A percentile compares a stretch with the other conserved stretches of the same genome.
Evolutionary conservation across 2,113 vertebrate genomes (phyloP).

Genomic region (Ariopsis seemanni): DNA sequence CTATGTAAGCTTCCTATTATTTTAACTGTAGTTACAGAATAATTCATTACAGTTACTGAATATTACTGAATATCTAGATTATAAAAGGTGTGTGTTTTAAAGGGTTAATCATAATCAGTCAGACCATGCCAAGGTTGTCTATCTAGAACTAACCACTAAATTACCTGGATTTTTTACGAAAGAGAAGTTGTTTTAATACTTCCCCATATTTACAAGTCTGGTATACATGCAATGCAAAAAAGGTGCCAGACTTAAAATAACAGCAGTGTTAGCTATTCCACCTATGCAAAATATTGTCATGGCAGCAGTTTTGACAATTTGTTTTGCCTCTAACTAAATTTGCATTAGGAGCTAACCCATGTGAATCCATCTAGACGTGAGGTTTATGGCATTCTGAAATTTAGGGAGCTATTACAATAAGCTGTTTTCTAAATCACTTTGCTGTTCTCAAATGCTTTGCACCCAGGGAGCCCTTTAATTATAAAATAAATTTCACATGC

Average conservation of each 20-base stretch:
- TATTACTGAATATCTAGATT: background rate
- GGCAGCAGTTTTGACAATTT: slow-evolving; percentile 33
- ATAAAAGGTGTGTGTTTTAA: background rate
- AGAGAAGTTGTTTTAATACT: slow-evolving; percentile 2
- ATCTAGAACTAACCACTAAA: background rate
- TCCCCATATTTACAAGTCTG: background rate
- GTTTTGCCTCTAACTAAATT: slow-evolving; percentile 43
- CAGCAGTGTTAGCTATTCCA: slow-evolving; percentile 18
- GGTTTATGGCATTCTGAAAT: slow-evolving; percentile 22
- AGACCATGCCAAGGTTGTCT: background rate
- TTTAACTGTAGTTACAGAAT: background rate
- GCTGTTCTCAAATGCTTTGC: background rate
- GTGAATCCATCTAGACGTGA: slow-evolving; percentile 7
- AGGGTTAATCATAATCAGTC: background rate
- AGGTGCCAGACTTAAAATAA: slow-evolving; percentile 20
- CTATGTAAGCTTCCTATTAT: background rate
- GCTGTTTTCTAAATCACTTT: background rate
- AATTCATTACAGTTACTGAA: background rate
- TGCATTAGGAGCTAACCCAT: slow-evolving; percentile 35
- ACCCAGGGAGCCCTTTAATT: background rate
- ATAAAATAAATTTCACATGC: background rate
- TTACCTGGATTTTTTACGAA: background rate
- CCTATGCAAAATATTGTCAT: slow-evolving; percentile 47
- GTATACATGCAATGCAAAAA: slow-evolving; percentile 42
- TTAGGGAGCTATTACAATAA: slow-evolving; percentile 35